A percentile compares a stretch with the other conserved stretches of the same genome.
phyloP scores from a whole-genome alignment of 2,888 invertebrate genomes.

The Plebejus melissa region DNA sequence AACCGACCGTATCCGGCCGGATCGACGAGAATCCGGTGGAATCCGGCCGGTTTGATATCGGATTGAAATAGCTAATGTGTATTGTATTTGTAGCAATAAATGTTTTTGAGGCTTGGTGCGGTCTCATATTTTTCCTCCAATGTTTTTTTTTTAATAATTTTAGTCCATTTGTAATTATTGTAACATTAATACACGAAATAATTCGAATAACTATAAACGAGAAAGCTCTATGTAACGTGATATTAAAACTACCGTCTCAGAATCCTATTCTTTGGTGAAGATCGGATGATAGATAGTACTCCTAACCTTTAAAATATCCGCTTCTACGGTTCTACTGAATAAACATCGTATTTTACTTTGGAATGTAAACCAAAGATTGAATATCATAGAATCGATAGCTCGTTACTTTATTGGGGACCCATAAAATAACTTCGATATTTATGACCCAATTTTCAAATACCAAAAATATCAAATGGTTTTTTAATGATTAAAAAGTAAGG shows the following conservation, averaged over 20 bases:
- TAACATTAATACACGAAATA: neutral
- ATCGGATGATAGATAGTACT: neutral
- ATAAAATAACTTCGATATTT: constrained; percentile 7
- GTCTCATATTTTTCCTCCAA: too few relatives aligned
- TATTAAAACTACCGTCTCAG: neutral
- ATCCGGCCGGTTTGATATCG: too few relatives aligned
- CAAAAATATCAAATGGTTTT: constrained; percentile 3
- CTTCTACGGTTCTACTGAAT: constrained; percentile 3
- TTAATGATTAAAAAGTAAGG: constrained; percentile 20
- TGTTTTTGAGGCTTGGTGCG: too few relatives aligned
- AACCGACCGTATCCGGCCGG: too few relatives aligned
- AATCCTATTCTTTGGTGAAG: neutral
- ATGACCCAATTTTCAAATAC: constrained; percentile 23
- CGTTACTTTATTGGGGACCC: constrained; percentile 5
- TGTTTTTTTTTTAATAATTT: too few relatives aligned
- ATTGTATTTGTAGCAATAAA: too few relatives aligned
- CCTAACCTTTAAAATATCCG: neutral
- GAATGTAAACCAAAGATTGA: constrained; percentile 22
- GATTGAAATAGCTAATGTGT: too few relatives aligned
- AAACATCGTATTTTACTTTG: constrained; percentile 22
- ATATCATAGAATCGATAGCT: neutral
- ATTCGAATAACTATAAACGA: neutral
- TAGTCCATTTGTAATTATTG: too few relatives aligned
- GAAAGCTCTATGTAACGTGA: neutral
- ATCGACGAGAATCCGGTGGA: too few relatives aligned